Percentiles rank a stretch among this genome's conserved stretches.
Evolutionary conservation across 2,888 invertebrate genomes (phyloP).

Genomic region (Nipponacmea schrenckii): DNA sequence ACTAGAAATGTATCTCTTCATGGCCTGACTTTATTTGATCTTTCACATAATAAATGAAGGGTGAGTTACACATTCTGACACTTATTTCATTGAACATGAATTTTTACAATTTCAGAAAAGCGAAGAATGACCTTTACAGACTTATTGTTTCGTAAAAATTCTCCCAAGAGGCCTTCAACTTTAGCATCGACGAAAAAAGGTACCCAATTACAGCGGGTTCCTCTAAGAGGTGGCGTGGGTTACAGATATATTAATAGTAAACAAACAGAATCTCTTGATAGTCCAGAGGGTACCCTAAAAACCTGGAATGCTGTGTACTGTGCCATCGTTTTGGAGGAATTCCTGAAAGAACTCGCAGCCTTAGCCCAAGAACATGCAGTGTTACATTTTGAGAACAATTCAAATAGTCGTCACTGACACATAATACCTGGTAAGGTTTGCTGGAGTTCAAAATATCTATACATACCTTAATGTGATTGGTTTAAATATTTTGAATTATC

Average conservation of each 20-base stretch:
- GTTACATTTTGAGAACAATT: slow-evolving; percentile 45
- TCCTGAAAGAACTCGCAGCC: slow-evolving; percentile 94
- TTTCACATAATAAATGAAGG: too few species aligned
- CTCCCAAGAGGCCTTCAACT: slow-evolving; percentile 22
- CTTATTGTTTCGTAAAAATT: slow-evolving; percentile 48
- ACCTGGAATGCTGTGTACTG: slow-evolving; percentile 75
- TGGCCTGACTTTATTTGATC: too few species aligned
- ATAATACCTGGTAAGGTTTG: too few species aligned
- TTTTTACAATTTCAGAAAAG: slow-evolving; percentile 45
- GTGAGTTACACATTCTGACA: too few species aligned
- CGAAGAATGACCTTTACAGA: slow-evolving; percentile 52
- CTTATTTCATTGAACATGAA: background rate
- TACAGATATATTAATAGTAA: slow-evolving; percentile 53
- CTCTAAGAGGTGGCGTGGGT: slow-evolving; percentile 40
- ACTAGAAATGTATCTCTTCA: too few species aligned
- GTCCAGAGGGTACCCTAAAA: slow-evolving; percentile 53
- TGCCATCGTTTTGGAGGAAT: slow-evolving; percentile 92
- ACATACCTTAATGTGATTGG: too few species aligned
- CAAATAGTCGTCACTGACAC: slow-evolving; percentile 27
- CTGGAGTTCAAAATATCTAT: too few species aligned
- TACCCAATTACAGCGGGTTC: slow-evolving; percentile 41
- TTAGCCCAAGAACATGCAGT: slow-evolving; percentile 91
- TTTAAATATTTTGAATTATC: too few species aligned
- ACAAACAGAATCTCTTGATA: slow-evolving; percentile 30
- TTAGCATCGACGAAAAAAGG: slow-evolving; percentile 21